Conservation (phyloP, 2,113 vertebrate species). For the Myodes glareolus region DNA sequence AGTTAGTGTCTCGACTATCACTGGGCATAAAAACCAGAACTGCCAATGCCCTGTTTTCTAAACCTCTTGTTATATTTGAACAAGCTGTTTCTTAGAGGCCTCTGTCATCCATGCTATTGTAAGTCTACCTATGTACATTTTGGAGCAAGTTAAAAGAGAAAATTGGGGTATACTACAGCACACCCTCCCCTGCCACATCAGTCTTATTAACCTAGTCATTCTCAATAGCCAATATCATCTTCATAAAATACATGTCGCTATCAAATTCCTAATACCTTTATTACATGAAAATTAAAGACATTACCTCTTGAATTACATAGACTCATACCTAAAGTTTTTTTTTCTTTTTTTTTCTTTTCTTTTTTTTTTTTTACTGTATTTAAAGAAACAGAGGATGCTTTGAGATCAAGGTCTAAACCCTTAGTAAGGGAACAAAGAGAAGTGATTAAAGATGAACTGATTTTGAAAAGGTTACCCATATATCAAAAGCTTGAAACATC, state of each 20-base stretch:
- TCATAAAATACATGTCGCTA: constrained; percentile 5
- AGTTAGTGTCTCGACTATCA: background rate
- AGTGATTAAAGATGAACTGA: constrained; percentile 59
- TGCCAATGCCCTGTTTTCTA: background rate
- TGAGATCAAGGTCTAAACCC: constrained; percentile 32
- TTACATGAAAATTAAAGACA: constrained; percentile 12
- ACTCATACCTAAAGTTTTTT: constrained; percentile 25
- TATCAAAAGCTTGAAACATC: constrained; percentile 54
- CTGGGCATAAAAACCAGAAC: background rate
- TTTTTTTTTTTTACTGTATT: background rate
- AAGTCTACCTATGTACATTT: background rate
- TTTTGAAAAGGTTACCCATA: constrained; percentile 71
- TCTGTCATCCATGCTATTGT: background rate
- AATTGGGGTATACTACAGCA: background rate
- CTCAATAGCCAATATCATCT: background rate
- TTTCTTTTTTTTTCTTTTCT: too few relatives aligned
- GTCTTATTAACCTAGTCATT: background rate
- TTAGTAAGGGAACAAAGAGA: constrained; percentile 58
- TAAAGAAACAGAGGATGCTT: constrained; percentile 67
- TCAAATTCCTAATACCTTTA: background rate
- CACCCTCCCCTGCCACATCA: background rate
- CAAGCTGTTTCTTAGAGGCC: background rate
- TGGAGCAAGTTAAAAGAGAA: background rate
- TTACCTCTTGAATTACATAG: constrained; percentile 20
- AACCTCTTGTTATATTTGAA: background rate